Evolutionary conservation across 2,113 vertebrate species (phyloP), one percentile per base, ranked within the genome.

Genomic region (Xerus inauris): DNA sequence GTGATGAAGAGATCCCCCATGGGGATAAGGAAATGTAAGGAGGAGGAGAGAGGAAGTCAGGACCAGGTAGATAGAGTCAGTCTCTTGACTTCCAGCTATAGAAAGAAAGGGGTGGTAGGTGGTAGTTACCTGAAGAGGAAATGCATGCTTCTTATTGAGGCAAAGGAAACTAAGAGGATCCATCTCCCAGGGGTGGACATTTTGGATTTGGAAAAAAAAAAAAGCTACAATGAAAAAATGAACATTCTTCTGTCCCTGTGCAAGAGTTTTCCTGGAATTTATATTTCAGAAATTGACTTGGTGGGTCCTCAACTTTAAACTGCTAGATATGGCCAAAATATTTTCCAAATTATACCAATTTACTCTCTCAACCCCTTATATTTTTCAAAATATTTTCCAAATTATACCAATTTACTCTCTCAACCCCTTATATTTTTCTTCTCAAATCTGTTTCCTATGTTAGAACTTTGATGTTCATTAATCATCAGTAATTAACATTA

Each of bases 401-500:
- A 71, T 93, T 73, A 71, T 45, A 91, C 17, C 2, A 49, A 9
- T 89, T 82, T 95, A 32, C 47, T 75, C 17, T 85, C 54, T 94
- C 40, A 81, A 69, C 9, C 1, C 40, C 67, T 40, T 57, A 17
- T 42, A 45, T 32, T 76, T 93, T 77, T 91, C 77, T 94, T 91
- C 38, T 81, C 49, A 83, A 10, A 76, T 89, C 67, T 90, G 87
- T 4, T 79, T 38, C 20, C n/a, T 79, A 40, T n/a, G 57, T n/a
- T 35, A 82, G 75, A 94, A 82, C 32, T 72, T 82, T 16, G 49
- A 7, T 80, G 57, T 82, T 91, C 42, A 79, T 92, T 92, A 84
- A 82, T 69, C 73, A 96, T 45, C 28, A 69, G 19, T 54, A 82
- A 93, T 96, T 87, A 91, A 72, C 65, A 84, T 79, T 57, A 80